phyloP scores from a whole-genome alignment of 2,888 invertebrate genomes.

The Spicauda simplicius region DNA sequence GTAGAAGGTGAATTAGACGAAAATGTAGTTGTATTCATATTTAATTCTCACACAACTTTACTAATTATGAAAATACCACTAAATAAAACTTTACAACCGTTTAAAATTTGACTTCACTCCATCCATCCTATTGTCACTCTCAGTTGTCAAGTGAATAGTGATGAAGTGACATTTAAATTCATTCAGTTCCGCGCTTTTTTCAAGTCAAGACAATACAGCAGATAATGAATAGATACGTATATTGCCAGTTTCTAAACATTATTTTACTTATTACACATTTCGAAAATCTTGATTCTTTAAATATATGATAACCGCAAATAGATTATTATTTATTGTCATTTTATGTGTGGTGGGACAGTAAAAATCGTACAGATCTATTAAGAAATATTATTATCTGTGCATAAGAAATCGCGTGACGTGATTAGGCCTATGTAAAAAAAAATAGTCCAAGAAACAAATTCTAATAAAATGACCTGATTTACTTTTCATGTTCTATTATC shows the following conservation, averaged over 20 bases:
- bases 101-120: background rate
- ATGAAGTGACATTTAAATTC: background rate
- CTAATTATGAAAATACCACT: background rate
- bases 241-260: no score
- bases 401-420: background rate
- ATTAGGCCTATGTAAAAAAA: background rate
- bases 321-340: no score
- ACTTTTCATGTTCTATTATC: no score
- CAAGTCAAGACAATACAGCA: no score
- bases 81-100: background rate
- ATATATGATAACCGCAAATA: no score
- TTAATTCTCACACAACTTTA: conserved; percentile 14
- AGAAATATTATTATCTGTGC: background rate
- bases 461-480: background rate
- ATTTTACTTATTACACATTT: no score
- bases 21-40: conserved; percentile 59
- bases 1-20: conserved; percentile 45
- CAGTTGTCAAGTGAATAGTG: background rate
- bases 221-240: no score
- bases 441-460: background rate
- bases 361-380: background rate
- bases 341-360: no score
- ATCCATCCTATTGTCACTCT: background rate
- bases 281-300: no score
- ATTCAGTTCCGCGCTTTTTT: background rate